These are phyloP conservation scores for Hippoglossus stenolepis DNA, from an alignment of 2,113 vertebrate species.

Conservation along the genomic window DNA sequence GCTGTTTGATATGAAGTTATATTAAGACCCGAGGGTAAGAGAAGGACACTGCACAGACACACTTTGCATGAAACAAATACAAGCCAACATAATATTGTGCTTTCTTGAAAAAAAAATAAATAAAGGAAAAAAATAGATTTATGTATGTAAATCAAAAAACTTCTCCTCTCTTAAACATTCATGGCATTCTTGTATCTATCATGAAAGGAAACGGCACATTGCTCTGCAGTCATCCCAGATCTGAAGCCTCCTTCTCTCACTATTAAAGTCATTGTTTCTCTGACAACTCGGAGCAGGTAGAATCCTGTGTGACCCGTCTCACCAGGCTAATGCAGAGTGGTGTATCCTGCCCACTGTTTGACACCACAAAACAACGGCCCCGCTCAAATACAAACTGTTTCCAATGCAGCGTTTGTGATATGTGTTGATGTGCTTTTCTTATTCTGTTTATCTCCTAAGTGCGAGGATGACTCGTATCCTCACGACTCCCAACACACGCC, in stretches of 20 bases:
- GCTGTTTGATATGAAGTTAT: conserved; percentile 69
- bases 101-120: background rate
- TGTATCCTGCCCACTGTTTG: background rate
- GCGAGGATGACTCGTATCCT: background rate
- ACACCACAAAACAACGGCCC: conserved; percentile 10
- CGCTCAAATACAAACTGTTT: conserved; percentile 12
- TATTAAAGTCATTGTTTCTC: background rate
- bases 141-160: conserved; percentile 39
- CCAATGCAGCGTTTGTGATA: conserved; percentile 5
- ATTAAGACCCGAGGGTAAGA: conserved; percentile 64
- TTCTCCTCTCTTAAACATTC: conserved; percentile 5
- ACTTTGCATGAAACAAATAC: conserved; percentile 55
- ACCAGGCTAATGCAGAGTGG: background rate
- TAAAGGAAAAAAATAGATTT: background rate
- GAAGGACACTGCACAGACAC: conserved; percentile 49
- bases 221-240: conserved; percentile 5
- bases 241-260: conserved; percentile 2
- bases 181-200: conserved; percentile 22
- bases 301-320: conserved; percentile 14
- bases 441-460: conserved; percentile 4
- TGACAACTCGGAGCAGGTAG: conserved; percentile 17
- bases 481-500: conserved; percentile 1
- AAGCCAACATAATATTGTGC: conserved; percentile 17
- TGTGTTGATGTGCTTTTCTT: conserved; percentile 1
- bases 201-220: conserved; percentile 23